phyloP scores from a whole-genome alignment of 2,888 invertebrate genomes.

The Leucania comma region DNA sequence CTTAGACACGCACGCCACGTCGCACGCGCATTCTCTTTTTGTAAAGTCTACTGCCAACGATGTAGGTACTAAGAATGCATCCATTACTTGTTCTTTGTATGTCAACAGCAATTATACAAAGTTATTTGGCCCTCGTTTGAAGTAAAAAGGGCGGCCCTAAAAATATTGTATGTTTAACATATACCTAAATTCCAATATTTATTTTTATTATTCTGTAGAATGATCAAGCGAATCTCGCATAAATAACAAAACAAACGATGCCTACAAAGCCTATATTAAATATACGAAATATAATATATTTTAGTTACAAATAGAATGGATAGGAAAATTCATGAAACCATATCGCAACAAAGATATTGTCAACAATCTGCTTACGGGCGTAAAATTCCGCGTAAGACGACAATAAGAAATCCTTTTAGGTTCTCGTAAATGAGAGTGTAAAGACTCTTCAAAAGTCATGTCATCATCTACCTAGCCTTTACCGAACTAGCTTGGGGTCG shows the following conservation, averaged over 20 bases:
- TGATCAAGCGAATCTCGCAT: neutral
- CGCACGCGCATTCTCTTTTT: constrained; percentile 81
- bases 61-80: constrained; percentile 80
- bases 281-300: neutral
- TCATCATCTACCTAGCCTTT: neutral
- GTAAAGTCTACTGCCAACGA: constrained; percentile 78
- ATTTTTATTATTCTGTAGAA: neutral
- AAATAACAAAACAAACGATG: neutral
- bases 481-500: no score
- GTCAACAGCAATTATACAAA: constrained; percentile 67
- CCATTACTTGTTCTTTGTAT: constrained; percentile 70
- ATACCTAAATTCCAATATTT: no score
- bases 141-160: constrained; percentile 18
- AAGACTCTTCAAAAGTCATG: neutral
- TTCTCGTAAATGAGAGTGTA: constrained; percentile 4
- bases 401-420: constrained; percentile 19
- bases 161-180: no score
- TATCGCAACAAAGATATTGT: constrained; percentile 12
- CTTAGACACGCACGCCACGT: constrained; percentile 75
- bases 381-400: constrained; percentile 26
- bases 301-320: neutral
- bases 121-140: constrained; percentile 54
- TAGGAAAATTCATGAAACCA: constrained; percentile 23
- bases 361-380: constrained; percentile 30
- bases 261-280: neutral